These are phyloP conservation scores for Irena cyanogastra DNA, from an alignment of 2,113 vertebrate species.

Conservation along the genomic window DNA sequence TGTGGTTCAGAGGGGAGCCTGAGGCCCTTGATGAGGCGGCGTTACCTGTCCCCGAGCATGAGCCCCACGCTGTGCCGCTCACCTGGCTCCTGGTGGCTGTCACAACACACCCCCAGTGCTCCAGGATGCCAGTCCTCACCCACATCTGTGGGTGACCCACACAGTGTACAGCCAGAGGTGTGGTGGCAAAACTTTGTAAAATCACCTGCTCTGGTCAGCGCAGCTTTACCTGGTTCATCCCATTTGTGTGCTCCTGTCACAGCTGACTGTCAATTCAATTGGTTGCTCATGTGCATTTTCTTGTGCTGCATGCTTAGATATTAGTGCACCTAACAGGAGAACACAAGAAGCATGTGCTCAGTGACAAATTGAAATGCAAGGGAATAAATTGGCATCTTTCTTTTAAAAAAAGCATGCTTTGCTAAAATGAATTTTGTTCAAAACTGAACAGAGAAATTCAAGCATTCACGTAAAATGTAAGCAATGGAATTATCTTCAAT, in stretches of 20 bases:
- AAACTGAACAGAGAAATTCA: constrained; percentile 55
- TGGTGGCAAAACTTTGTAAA: neutral
- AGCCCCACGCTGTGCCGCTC: fast-evolving
- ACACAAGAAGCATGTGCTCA: neutral
- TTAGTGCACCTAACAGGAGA: neutral
- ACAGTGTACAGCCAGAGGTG: neutral
- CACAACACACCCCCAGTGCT: too few species aligned
- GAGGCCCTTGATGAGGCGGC: fast-evolving
- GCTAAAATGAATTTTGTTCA: constrained; percentile 38
- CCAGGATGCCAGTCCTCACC: neutral
- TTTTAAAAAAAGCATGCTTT: constrained; percentile 21
- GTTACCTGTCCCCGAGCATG: fast-evolving
- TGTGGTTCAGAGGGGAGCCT: neutral
- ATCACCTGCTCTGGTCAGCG: fast-evolving
- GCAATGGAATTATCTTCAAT: constrained; percentile 53
- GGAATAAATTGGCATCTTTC: constrained; percentile 27
- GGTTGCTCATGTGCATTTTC: neutral
- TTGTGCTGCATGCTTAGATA: neutral
- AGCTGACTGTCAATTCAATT: neutral
- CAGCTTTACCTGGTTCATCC: neutral
- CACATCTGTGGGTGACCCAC: neutral
- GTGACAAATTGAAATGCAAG: constrained; percentile 46
- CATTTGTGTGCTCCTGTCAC: neutral
- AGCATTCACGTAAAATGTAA: constrained; percentile 47
- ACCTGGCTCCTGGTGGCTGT: fast-evolving